A percentile compares a stretch with the other conserved stretches of the same genome.
phyloP scores from a whole-genome alignment of 2,113 vertebrate genomes.

The Formicarius rufipectus region DNA sequence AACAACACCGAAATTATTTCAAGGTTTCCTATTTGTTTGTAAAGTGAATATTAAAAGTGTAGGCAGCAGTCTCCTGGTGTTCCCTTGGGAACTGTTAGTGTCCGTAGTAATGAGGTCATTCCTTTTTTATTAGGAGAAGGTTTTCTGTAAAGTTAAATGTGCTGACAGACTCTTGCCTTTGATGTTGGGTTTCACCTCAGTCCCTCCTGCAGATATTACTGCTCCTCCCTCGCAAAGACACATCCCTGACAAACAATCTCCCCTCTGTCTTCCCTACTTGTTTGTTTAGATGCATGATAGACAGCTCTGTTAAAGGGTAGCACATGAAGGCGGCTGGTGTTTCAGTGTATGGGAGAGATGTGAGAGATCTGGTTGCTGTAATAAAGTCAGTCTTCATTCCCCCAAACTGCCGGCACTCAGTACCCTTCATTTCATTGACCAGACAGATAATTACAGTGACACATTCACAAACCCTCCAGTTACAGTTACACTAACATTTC shows the following conservation, averaged over 20 bases:
- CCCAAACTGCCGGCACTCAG: not conserved
- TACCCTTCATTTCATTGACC: constrained; percentile 52
- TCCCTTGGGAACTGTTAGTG: constrained; percentile 76
- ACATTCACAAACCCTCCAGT: not conserved
- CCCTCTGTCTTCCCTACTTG: constrained; percentile 68
- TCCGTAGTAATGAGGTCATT: constrained; percentile 73
- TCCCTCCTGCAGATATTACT: constrained; percentile 69
- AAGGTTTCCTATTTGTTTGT: constrained; percentile 75
- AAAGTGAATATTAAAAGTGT: constrained; percentile 74
- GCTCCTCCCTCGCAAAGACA: constrained; percentile 70
- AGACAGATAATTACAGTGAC: constrained; percentile 31
- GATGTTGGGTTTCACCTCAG: constrained; percentile 75
- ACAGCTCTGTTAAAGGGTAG: constrained; percentile 63
- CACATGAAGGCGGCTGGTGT: constrained; percentile 16
- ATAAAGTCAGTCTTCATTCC: constrained; percentile 51
- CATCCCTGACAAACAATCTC: constrained; percentile 69
- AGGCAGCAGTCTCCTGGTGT: constrained; percentile 54
- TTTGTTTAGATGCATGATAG: constrained; percentile 72
- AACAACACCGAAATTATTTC: constrained; percentile 70
- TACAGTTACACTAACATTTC: not conserved
- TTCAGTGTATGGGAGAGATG: constrained; percentile 35
- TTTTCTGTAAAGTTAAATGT: constrained; percentile 77
- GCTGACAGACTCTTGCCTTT: constrained; percentile 76
- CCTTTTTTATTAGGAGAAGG: constrained; percentile 77
- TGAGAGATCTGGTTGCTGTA: constrained; percentile 50